Conservation (phyloP, 2,888 invertebrate species). For the Nymphalis polychloros region DNA sequence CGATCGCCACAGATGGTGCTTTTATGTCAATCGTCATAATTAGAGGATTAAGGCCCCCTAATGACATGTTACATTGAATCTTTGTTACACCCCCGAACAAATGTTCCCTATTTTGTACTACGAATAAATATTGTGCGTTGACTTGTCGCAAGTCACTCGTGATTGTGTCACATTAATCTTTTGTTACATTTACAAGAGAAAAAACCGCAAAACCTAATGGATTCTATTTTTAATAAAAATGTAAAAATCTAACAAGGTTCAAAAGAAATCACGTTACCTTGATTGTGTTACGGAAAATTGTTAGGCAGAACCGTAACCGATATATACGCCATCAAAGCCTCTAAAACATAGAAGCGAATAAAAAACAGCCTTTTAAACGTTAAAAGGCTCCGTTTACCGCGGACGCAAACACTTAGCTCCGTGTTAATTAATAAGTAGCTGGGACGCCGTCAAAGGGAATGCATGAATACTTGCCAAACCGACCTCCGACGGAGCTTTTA, state of each 20-base stretch:
- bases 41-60: conserved; percentile 78
- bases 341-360: conserved; percentile 69
- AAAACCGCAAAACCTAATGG: neutral
- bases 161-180: conserved; percentile 38
- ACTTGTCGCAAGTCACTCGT: conserved; percentile 51
- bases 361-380: conserved; percentile 76
- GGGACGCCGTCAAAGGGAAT: conserved; percentile 80
- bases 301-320: conserved; percentile 69
- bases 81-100: conserved; percentile 75
- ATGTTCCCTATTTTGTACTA: conserved; percentile 58
- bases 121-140: conserved; percentile 68
- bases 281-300: conserved; percentile 68
- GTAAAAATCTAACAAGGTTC: conserved; percentile 41
- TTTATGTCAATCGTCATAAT: conserved; percentile 82
- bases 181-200: conserved; percentile 26
- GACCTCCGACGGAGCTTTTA: conserved; percentile 75
- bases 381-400: conserved; percentile 81
- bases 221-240: conserved; percentile 29
- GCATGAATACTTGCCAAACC: conserved; percentile 78
- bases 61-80: conserved; percentile 79
- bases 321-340: conserved; percentile 69
- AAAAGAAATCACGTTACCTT: conserved; percentile 48
- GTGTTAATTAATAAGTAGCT: conserved; percentile 81
- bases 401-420: conserved; percentile 81
- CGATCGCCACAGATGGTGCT: conserved; percentile 76